Evolutionary conservation across 2,113 vertebrate genomes (phyloP).

Genomic region (Syngnathoides biaculeatus): DNA sequence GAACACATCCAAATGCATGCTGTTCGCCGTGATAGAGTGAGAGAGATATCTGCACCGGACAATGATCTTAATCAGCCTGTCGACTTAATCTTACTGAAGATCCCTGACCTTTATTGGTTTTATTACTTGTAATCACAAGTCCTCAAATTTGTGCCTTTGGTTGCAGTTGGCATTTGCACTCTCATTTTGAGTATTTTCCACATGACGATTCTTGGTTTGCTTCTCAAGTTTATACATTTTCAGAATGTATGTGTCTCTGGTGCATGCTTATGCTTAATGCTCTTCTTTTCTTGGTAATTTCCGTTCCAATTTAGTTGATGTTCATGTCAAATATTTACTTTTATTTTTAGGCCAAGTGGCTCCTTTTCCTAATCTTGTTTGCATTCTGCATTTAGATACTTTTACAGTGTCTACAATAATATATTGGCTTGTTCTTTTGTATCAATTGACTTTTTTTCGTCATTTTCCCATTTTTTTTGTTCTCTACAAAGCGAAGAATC

Average conservation of each 20-base stretch:
- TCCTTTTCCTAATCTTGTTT: not conserved
- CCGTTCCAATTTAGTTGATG: constrained; percentile 23
- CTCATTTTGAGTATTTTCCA: constrained; percentile 21
- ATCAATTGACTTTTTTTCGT: not conserved
- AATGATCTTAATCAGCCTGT: constrained; percentile 42
- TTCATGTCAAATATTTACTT: constrained; percentile 16
- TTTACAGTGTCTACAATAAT: not conserved
- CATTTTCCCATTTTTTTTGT: not conserved
- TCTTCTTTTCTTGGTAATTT: constrained; percentile 39
- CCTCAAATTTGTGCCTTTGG: constrained; percentile 25
- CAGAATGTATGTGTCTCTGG: not conserved
- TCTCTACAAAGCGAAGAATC: not conserved
- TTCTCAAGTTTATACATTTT: not conserved
- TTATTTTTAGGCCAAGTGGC: not conserved
- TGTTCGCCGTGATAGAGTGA: not conserved
- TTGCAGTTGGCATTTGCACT: constrained; percentile 19
- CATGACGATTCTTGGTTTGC: not conserved
- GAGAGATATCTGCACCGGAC: constrained; percentile 9
- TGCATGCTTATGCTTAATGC: not conserved
- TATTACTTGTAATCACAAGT: constrained; percentile 62
- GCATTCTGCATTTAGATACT: not conserved
- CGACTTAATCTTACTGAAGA: constrained; percentile 54
- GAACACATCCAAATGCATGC: not conserved
- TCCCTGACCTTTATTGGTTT: constrained; percentile 51
- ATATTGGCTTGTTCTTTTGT: not conserved